Evolutionary conservation across 2,113 vertebrate genomes (phyloP).

Genomic region (Rana temporaria): DNA sequence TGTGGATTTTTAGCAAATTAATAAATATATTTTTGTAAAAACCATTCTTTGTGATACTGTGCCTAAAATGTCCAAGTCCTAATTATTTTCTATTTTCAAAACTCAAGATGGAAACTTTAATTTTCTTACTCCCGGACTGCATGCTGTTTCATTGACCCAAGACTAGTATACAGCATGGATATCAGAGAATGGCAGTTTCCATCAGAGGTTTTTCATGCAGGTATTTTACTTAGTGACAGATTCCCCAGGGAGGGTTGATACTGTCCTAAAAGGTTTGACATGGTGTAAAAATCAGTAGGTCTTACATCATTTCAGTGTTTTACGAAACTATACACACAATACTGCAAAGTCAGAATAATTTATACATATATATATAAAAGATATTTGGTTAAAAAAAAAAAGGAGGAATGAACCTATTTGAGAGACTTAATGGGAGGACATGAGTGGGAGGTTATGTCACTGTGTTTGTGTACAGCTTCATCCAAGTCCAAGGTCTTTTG

Average conservation of each 20-base stretch:
- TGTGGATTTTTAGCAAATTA: too few species aligned
- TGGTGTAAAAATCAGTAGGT: slow-evolving; percentile 66
- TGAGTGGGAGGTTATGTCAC: slow-evolving; percentile 92
- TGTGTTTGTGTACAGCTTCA: slow-evolving; percentile 87
- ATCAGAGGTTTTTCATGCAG: too few species aligned
- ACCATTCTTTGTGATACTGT: too few species aligned
- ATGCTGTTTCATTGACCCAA: too few species aligned
- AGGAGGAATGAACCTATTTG: slow-evolving; percentile 66
- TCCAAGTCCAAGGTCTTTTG: slow-evolving; percentile 83
- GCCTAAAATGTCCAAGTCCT: too few species aligned
- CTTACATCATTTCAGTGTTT: slow-evolving; percentile 75
- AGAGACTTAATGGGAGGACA: slow-evolving; percentile 76
- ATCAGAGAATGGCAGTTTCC: too few species aligned
- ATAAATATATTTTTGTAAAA: too few species aligned
- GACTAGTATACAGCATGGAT: too few species aligned
- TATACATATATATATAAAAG: slow-evolving; percentile 66
- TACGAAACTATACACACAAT: slow-evolving; percentile 73
- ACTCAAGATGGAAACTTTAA: too few species aligned
- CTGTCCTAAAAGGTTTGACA: slow-evolving; percentile 6
- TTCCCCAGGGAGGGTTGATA: slow-evolving; percentile 18
- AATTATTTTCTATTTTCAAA: too few species aligned
- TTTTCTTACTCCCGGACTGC: too few species aligned
- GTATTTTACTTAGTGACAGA: too few species aligned
- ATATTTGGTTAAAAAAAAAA: slow-evolving; percentile 36
- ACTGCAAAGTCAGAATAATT: slow-evolving; percentile 74